Evolutionary conservation across 2,797 vertebrate genomes (phyloP), one percentile per base, ranked within the genome.

Genomic region (Linurgus olivaceus): DNA sequence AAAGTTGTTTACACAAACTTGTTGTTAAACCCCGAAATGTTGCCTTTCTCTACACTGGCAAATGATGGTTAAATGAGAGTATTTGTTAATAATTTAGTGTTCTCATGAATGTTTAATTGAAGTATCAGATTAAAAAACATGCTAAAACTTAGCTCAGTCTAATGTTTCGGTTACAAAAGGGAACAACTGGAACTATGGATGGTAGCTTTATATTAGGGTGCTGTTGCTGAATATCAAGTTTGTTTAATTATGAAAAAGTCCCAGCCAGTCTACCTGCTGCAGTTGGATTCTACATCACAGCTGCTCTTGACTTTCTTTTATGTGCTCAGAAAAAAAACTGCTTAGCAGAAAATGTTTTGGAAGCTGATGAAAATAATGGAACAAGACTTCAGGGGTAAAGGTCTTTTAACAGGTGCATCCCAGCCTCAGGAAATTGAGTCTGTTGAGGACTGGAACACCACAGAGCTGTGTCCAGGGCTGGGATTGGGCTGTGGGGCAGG

Each of bases 21-120:
- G 5, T 42, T 90, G 17, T 94, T 96, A 78, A 87, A 86, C 23
- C 17, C 19, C 10, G 21, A 77, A 79, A 93, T 13, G 40, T 42
- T 92, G 55, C n/a, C 81, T 95, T 95, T 88, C 93, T 81, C 59
- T 94, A 61, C 35, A 38, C 12, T 25, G 38, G 54, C 37, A 38
- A 86, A 68, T 57, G 52, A 68, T 77, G 44, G 90, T 96, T 97
- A 97, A 95, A 96, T 87, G 96, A 98, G 97, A 97, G 80, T 96
- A 95, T 74, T 70, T 92, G 78, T 96, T 93, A 96, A 96, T 96
- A 97, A 98, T 98, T 98, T 87, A 98, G 95, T 94, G 89, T 88
- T 93, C 86, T 93, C 84, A 93, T 98, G 68, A 97, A 97, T 97
- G 83, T 96, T 98, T 98, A 94, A 98, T 90, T 90, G 88, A 81